Evolutionary conservation across 2,888 invertebrate species (phyloP).

Genomic region (Drosophila yooni): DNA sequence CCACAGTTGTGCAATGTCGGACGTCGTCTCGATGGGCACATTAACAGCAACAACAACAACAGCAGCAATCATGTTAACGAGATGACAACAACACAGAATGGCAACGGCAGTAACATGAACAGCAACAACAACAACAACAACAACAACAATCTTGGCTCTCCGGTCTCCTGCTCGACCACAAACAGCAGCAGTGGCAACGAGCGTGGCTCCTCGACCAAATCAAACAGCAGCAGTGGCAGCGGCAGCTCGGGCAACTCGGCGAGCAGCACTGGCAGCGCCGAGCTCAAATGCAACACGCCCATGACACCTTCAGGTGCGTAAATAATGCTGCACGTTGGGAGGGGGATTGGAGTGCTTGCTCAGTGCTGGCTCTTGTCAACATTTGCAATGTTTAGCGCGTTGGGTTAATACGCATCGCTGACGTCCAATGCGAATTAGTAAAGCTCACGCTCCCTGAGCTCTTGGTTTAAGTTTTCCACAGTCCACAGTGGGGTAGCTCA

Average conservation of each 20-base stretch:
- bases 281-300: slow-evolving; percentile 83
- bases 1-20: slow-evolving; percentile 82
- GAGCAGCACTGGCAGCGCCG: slow-evolving; percentile 81
- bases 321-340: not conserved
- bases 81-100: slow-evolving; percentile 40
- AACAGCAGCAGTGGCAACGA: slow-evolving; percentile 83
- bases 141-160: slow-evolving; percentile 82
- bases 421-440: slow-evolving; percentile 68
- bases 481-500: not conserved
- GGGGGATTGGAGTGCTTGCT: not conserved
- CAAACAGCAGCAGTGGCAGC: slow-evolving; percentile 82
- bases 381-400: slow-evolving; percentile 55
- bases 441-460: slow-evolving; percentile 34
- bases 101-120: slow-evolving; percentile 71
- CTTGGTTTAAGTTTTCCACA: slow-evolving; percentile 11
- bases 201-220: slow-evolving; percentile 83
- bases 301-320: slow-evolving; percentile 84
- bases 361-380: slow-evolving; percentile 14
- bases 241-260: slow-evolving; percentile 82
- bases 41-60: slow-evolving; percentile 77
- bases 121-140: slow-evolving; percentile 59
- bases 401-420: slow-evolving; percentile 65
- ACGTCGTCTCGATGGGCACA: slow-evolving; percentile 82
- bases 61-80: slow-evolving; percentile 50
- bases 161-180: slow-evolving; percentile 83